Evolutionary conservation across 2,113 vertebrate species (phyloP), one percentile per base, ranked within the genome.

Genomic region (Apteryx mantelli): DNA sequence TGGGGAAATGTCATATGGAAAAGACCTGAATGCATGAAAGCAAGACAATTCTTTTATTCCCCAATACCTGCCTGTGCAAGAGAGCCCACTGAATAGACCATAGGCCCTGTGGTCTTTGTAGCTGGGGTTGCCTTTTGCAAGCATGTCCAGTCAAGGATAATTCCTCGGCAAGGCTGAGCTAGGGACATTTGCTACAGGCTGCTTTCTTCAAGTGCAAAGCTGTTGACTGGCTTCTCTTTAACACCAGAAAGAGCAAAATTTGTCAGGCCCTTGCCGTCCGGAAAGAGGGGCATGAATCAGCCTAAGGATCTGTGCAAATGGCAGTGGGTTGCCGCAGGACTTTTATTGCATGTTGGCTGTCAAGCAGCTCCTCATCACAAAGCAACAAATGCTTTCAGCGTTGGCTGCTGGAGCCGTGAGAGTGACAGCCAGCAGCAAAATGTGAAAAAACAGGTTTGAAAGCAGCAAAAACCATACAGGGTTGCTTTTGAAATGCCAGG

Each of bases 121-220:
- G 56, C 26, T 10, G 3, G 22, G 48, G 13, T 14, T 40, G 16
- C 22, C 53, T 1, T 0, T 32, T 36, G 46, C 56, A 52, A 48
- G 22, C 0, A 0, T 6, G 30, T 32, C 32, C 0, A 1, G 25
- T 22, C 0, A 2, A 77, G 46, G 64, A 71, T 48, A 13, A 55
- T 64, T 64, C 42, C 36, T 32, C 2, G 1, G 22, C 40, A 34
- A 61, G 40, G 38, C n/a, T 74, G 20, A 63, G 76, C 0, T 0
- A 76, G 36, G 66, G 21, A 32, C 9, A 14, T 74, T 65, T 77
- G 40, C n/a, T 30, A 13, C 13, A 24, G 12, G 56, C 48, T 61
- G 30, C 26, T 65, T 79, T 53, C 68, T 80, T 25, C 18, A 11
- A 53, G n/a, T 3, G 21, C 44, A 56, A 65, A 69, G 68, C 48